phyloP scores from a whole-genome alignment of 2,797 vertebrate species.

The Huso huso region DNA sequence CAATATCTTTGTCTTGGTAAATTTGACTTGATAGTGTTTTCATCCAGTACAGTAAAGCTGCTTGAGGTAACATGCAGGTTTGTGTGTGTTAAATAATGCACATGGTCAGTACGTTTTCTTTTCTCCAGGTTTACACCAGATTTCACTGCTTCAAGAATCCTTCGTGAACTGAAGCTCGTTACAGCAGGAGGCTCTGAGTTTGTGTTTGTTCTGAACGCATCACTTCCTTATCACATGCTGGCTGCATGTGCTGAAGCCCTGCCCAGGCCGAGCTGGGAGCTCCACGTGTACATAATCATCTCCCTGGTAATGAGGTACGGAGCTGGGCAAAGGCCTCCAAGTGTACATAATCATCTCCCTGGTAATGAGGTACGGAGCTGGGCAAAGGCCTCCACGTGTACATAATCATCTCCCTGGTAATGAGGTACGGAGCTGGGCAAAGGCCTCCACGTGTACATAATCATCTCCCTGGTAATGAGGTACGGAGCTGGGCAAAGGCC shows the following conservation, averaged over 20 bases:
- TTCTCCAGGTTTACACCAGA: slow-evolving; percentile 90
- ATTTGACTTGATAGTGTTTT: neutral
- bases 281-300: slow-evolving; percentile 86
- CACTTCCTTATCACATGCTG: slow-evolving; percentile 94
- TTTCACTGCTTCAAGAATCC: slow-evolving; percentile 93
- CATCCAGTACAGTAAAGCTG: neutral
- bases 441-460: too few relatives aligned
- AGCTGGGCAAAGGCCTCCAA: neutral
- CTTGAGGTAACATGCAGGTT: neutral
- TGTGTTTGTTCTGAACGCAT: slow-evolving; percentile 86
- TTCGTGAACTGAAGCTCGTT: slow-evolving; percentile 87
- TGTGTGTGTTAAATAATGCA: neutral
- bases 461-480: too few relatives aligned
- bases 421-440: too few relatives aligned
- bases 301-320: slow-evolving; percentile 91
- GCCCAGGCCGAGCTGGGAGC: slow-evolving; percentile 90
- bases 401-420: too few relatives aligned
- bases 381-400: too few relatives aligned
- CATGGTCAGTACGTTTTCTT: slow-evolving; percentile 12
- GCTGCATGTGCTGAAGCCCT: slow-evolving; percentile 86
- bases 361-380: too few relatives aligned
- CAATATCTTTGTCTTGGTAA: neutral
- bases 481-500: too few relatives aligned
- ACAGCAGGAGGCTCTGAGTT: slow-evolving; percentile 89
- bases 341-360: too few relatives aligned